These are phyloP conservation scores for Rhinichthys klamathensis DNA, from an alignment of 2,113 vertebrate species.

Conservation along the genomic window DNA sequence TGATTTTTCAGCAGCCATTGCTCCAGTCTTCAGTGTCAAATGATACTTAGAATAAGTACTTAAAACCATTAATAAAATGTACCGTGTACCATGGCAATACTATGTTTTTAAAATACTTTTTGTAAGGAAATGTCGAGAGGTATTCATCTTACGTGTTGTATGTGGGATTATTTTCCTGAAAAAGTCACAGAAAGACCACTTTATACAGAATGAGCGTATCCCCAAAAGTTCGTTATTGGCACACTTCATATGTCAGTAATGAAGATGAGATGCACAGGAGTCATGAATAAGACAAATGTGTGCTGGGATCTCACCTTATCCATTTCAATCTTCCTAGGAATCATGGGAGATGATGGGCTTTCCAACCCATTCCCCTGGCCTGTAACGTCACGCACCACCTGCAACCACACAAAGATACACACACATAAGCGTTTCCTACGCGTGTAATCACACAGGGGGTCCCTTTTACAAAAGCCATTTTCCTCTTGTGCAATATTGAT, in stretches of 20 bases:
- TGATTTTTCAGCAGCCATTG: not conserved
- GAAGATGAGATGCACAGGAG: not conserved
- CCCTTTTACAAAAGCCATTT: constrained; percentile 23
- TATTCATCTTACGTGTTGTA: not conserved
- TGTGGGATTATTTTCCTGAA: constrained; percentile 3
- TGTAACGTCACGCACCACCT: constrained; percentile 92
- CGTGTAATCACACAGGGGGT: constrained; percentile 34
- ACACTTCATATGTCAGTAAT: constrained; percentile 23
- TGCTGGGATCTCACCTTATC: constrained; percentile 83
- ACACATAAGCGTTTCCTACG: constrained; percentile 20
- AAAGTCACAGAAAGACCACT: not conserved
- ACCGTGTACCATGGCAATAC: not conserved
- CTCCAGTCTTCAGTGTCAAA: not conserved
- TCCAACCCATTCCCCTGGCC: constrained; percentile 72
- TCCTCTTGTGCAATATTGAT: constrained; percentile 51
- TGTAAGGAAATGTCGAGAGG: not conserved
- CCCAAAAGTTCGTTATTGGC: not conserved
- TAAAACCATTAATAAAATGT: no score
- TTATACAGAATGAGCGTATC: not conserved
- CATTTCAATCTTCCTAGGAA: constrained; percentile 85
- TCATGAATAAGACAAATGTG: not conserved
- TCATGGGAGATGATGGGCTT: constrained; percentile 82
- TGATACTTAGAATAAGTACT: not conserved
- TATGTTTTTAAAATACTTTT: not conserved
- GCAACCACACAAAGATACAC: constrained; percentile 52